Base-by-base conservation (phyloP, 2,888 invertebrate species). In the Nectonema munidae region DNA sequence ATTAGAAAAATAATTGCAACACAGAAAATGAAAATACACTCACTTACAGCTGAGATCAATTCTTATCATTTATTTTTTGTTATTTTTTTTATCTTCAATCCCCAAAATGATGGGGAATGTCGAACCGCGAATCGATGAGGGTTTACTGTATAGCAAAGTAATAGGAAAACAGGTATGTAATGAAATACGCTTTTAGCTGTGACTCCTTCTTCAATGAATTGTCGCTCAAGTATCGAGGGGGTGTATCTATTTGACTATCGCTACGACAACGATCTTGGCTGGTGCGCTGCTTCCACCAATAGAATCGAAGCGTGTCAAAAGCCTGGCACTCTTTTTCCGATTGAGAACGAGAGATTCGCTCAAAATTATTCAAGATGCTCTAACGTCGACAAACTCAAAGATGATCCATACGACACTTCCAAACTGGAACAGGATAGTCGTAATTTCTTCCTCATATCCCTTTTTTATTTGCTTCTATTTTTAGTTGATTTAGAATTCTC, bases 341-440 rank as follows among this genome's bases (percentile, higher is more conserved):
- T 83, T 45, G 76, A 79, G 37, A 86, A 86, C 58, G 79, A 83
- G 53, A 81, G 83, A 54, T 83, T 86, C 50, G 74, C 75, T 48
- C 77, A 86, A 45, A 76, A 76, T 1, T 86, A 81, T 53, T 70
- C 72, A 45, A 68, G 69, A 48, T 86, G 86, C 51, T 75, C 74
- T 43, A 76, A 77, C 74, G 68, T 70, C 13, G 73, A 70, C 38
- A 75, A 76, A 9, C 74, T 76, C 54, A 72, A 71, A 55, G 77
- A 75, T 53, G 59, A 67, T 66, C 54, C 50, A 48, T 45, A 14
- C 3, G 29, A 11, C n/a, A 29, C 29, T 5, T 41, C 15, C 18
- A 19, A 39, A 41, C 11, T 39, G 13, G 21, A 16, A 6, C 41
- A 9, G 4, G 20, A 40, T 6, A 15, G 19, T 39, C 16, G 21